Evolutionary conservation across 2,797 vertebrate genomes (phyloP).

Genomic region (Meriones psammophilus): DNA sequence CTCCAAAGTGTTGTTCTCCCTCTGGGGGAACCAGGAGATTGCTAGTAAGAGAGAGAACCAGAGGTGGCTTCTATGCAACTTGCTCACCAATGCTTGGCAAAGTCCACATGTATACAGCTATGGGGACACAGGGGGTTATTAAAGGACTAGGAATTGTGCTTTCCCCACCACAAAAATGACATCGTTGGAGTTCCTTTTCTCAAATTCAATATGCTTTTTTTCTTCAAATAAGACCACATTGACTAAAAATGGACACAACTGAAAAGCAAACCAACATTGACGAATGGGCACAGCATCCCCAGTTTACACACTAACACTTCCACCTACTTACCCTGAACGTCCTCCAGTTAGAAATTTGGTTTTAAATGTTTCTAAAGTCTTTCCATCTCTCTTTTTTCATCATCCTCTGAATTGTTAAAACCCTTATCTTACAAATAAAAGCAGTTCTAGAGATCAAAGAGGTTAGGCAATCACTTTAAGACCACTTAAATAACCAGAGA

Average conservation of each 20-base stretch:
- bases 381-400: neutral
- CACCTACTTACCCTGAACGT: neutral
- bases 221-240: neutral
- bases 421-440: slow-evolving; percentile 24
- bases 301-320: neutral
- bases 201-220: neutral
- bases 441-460: neutral
- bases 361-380: neutral
- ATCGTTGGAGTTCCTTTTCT: neutral
- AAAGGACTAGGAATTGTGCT: neutral
- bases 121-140: neutral
- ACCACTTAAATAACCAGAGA: neutral
- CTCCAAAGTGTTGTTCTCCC: neutral
- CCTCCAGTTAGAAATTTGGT: neutral
- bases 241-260: slow-evolving; percentile 24
- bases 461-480: neutral
- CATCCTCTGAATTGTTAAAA: slow-evolving; percentile 4
- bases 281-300: neutral
- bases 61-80: neutral
- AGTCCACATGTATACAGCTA: neutral
- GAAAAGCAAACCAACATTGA: neutral
- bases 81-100: neutral
- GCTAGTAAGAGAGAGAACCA: neutral
- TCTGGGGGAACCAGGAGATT: neutral
- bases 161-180: neutral